Conservation (phyloP, 2,888 invertebrate genomes). For the Drosophila seclusa region DNA sequence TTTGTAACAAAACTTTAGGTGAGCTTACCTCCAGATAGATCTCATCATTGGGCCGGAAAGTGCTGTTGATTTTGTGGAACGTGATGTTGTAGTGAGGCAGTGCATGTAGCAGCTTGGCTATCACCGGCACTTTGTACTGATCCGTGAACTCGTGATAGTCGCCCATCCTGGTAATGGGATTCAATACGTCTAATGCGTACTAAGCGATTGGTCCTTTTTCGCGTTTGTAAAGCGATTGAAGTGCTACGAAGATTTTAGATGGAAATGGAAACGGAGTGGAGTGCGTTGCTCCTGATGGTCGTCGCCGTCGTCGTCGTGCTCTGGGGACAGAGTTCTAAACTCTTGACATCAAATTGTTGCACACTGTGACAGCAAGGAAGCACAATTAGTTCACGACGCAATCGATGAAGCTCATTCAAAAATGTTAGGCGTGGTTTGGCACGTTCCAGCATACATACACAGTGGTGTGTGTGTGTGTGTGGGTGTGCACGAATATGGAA, state of each 20-base stretch:
- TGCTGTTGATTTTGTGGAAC: constrained; percentile 94
- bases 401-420: constrained; percentile 36
- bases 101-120: constrained; percentile 94
- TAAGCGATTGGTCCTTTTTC: constrained; percentile 6
- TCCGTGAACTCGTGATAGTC: constrained; percentile 87
- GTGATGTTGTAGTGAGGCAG: constrained; percentile 97
- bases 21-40: constrained; percentile 93
- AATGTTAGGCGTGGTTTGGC: constrained; percentile 58
- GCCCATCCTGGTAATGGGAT: constrained; percentile 70
- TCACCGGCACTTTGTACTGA: constrained; percentile 92
- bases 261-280: constrained; percentile 22
- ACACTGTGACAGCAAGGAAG: constrained; percentile 59
- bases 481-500: constrained; percentile 32
- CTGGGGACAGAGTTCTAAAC: constrained; percentile 69
- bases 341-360: constrained; percentile 73
- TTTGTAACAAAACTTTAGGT: neutral
- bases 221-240: constrained; percentile 22
- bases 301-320: constrained; percentile 44
- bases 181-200: constrained; percentile 24
- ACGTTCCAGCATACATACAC: constrained; percentile 38
- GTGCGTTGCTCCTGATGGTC: constrained; percentile 40
- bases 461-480: constrained; percentile 20
- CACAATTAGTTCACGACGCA: constrained; percentile 49
- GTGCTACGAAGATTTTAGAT: constrained; percentile 14
- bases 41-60: constrained; percentile 95